Percentiles rank a stretch among this genome's conserved stretches.
phyloP scores from a whole-genome alignment of 2,797 vertebrate genomes.

The Tapirus indicus region DNA sequence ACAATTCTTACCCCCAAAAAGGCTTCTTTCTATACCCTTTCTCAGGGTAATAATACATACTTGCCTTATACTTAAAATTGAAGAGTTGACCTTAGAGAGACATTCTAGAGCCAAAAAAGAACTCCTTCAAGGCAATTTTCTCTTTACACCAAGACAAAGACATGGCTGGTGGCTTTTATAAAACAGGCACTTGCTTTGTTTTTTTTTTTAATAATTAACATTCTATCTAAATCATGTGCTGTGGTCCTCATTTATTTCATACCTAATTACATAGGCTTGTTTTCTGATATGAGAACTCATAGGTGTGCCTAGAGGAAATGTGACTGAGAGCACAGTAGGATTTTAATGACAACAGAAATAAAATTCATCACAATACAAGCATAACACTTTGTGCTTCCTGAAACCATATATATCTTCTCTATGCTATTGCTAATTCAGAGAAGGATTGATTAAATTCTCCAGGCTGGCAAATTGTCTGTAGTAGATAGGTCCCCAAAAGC shows the following conservation, averaged over 20 bases:
- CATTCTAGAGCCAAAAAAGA: not conserved
- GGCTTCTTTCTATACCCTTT: not conserved
- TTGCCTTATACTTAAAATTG: not conserved
- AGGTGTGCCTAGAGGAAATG: not conserved
- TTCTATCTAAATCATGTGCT: not conserved
- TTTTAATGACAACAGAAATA: slow-evolving; percentile 23
- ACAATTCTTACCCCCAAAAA: not conserved
- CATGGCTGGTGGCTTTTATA: not conserved
- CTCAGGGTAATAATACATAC: not conserved
- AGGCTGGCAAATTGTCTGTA: not conserved
- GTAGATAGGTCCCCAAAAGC: not conserved
- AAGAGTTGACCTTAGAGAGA: not conserved
- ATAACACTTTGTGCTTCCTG: not conserved
- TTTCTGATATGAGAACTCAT: not conserved
- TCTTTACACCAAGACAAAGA: not conserved
- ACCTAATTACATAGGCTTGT: not conserved
- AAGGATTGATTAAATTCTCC: not conserved
- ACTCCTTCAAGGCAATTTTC: not conserved
- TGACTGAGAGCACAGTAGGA: not conserved
- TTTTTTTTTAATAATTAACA: not conserved
- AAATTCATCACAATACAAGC: not conserved
- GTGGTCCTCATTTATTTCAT: not conserved
- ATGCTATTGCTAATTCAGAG: slow-evolving; percentile 25
- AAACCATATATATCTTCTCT: slow-evolving; percentile 12
- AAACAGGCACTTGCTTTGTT: not conserved